These are phyloP conservation scores for Conus betulinus DNA, from an alignment of 1,140 invertebrate species.

Conservation along the genomic window DNA sequence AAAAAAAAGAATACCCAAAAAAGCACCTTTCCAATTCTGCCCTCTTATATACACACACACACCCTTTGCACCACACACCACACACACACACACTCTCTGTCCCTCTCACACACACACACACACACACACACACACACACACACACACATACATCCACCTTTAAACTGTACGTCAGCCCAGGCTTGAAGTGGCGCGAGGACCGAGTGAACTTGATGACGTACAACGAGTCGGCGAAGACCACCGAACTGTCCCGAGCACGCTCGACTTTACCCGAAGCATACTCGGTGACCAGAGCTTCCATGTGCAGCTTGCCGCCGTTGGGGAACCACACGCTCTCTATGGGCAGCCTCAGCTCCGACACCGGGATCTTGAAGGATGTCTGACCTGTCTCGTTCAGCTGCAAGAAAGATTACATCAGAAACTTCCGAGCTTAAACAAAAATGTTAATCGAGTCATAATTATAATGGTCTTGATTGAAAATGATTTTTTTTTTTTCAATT, in stretches of 20 bases:
- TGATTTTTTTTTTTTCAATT: too few species aligned
- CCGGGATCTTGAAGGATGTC: slow-evolving; percentile 54
- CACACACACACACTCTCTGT: too few species aligned
- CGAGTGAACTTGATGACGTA: slow-evolving; percentile 64
- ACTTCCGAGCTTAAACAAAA: background rate
- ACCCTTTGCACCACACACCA: too few species aligned
- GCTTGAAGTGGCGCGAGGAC: slow-evolving; percentile 67
- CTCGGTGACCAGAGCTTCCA: slow-evolving; percentile 71
- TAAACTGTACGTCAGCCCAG: slow-evolving; percentile 66
- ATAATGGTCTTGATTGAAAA: background rate
- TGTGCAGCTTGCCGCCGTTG: slow-evolving; percentile 60
- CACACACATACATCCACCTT: slow-evolving; percentile 48
- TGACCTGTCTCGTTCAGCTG: slow-evolving; percentile 47
- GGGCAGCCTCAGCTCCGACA: slow-evolving; percentile 51
- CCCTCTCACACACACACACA: background rate
- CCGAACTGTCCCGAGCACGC: slow-evolving; percentile 51
- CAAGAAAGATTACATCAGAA: background rate
- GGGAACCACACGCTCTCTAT: slow-evolving; percentile 64
- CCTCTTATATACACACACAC: too few species aligned
- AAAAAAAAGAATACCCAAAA: too few species aligned
- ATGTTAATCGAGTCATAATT: background rate
- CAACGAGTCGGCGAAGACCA: slow-evolving; percentile 62
- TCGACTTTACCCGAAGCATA: slow-evolving; percentile 69
- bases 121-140: background rate
- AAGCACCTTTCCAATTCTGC: too few species aligned